Evolutionary conservation across 2,113 vertebrate species (phyloP).

Genomic region (Antidorcas marsupialis): DNA sequence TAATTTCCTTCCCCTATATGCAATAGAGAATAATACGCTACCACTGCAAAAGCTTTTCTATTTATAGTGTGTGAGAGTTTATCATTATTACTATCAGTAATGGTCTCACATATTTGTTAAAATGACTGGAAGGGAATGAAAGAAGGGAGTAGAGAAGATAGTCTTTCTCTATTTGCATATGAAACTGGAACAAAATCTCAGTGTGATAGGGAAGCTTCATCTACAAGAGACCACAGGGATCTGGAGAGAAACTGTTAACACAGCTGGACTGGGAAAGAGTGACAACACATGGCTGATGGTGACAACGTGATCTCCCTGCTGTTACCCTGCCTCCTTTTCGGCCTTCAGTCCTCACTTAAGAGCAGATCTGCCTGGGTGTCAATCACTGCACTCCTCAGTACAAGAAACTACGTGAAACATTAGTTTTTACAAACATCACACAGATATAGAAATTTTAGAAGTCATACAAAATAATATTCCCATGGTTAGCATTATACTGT

Average conservation of each 20-base stretch:
- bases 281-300: background rate
- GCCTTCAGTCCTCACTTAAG: background rate
- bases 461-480: background rate
- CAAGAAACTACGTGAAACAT: background rate
- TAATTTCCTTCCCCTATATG: background rate
- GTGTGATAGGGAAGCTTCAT: constrained; percentile 13
- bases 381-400: background rate
- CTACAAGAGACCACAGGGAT: constrained; percentile 37
- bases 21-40: background rate
- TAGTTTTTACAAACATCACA: background rate
- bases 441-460: background rate
- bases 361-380: background rate
- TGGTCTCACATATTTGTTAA: background rate
- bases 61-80: background rate
- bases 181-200: constrained; percentile 29
- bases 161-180: constrained; percentile 23
- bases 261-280: constrained; percentile 33
- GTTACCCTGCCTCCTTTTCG: background rate
- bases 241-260: constrained; percentile 43
- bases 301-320: background rate
- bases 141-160: background rate
- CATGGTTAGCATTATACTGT: background rate
- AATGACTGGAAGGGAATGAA: background rate
- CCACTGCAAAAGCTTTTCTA: background rate
- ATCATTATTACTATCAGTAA: background rate